Evolutionary conservation across 1,140 invertebrate species (phyloP), one percentile per base, ranked within the genome.

Genomic region (Macrosteles quadrilineatus): DNA sequence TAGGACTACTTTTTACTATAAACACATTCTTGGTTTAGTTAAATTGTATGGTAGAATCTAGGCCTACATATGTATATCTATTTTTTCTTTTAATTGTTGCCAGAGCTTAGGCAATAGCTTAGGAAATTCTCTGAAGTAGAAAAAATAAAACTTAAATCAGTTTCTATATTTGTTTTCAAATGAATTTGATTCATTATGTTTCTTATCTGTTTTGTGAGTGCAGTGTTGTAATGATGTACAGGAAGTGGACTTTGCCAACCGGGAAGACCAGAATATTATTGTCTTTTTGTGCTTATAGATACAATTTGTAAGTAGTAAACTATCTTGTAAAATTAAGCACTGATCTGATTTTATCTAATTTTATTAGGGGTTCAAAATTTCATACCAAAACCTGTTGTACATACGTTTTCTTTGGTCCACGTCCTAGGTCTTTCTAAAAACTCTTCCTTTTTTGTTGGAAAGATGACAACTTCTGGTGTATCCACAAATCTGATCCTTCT

Each of bases 341-440:
- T 40, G 6, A 6, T 4, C n/a, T 19, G 3, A 4, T 50, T 21
- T 4, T 19, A n/a, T 17, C 6, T 50, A 19, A 50, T 6, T 4
- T 17, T 50, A 9, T 19, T 19, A 50, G 3, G 3, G 4, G n/a
- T 11, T 19, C 47, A 50, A 19, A 11, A 19, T 3, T 50, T 3
- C 47, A 50, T 19, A 11, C 4, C n/a, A 27, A 59, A 11, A 59
- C 55, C n/a, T n/a, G n/a, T n/a, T 6, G 12, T 11, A 59, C 27
- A 6, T 29, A 59, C 55, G 4, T 59, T 59, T 59, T 59, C 55
- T 59, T n/a, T 59, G 25, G 21, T 59, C 55, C 55, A 59, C 27
- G 27, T 11, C n/a, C 55, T 25, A 9, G 55, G 55, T 12, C 23
- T 59, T n/a, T 59, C 55, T 23, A 59, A 59, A 29, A 27, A 29